These are phyloP conservation scores for Arctopsyche grandis DNA, from an alignment of 1,140 invertebrate species.

Conservation along the genomic window DNA sequence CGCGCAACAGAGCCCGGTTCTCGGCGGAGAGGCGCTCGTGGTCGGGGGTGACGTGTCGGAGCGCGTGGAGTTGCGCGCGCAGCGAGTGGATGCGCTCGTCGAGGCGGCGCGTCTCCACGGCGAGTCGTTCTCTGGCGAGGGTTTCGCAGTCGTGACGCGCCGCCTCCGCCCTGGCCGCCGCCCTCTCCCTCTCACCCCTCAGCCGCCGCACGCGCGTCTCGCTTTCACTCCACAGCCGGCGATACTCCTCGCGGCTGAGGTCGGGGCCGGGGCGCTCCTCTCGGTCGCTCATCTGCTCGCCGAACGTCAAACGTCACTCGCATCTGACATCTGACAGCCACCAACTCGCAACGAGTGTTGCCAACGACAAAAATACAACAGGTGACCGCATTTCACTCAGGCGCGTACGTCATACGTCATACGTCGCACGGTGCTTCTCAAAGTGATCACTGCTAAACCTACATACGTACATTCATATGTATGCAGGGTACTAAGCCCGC, in stretches of 20 bases:
- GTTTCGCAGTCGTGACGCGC: neutral
- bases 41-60: constrained; percentile 90
- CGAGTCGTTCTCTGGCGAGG: neutral
- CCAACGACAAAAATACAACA: constrained; percentile 31
- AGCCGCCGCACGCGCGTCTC: constrained; percentile 63
- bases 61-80: neutral
- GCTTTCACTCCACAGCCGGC: constrained; percentile 80
- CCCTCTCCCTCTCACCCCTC: constrained; percentile 38
- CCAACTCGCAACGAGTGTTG: constrained; percentile 32
- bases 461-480: too few relatives aligned
- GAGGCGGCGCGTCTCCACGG: neutral
- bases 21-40: constrained; percentile 96
- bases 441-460: too few relatives aligned
- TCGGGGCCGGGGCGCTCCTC: neutral
- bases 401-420: too few relatives aligned
- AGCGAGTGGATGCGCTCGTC: neutral
- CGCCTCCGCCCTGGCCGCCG: neutral
- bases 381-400: neutral
- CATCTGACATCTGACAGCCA: constrained; percentile 5
- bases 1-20: constrained; percentile 93
- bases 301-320: neutral
- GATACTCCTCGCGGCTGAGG: constrained; percentile 74
- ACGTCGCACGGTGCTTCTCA: too few relatives aligned
- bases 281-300: neutral
- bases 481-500: too few relatives aligned